Base-by-base conservation (phyloP, 2,888 invertebrate species). In the Leptopilina myrica region DNA sequence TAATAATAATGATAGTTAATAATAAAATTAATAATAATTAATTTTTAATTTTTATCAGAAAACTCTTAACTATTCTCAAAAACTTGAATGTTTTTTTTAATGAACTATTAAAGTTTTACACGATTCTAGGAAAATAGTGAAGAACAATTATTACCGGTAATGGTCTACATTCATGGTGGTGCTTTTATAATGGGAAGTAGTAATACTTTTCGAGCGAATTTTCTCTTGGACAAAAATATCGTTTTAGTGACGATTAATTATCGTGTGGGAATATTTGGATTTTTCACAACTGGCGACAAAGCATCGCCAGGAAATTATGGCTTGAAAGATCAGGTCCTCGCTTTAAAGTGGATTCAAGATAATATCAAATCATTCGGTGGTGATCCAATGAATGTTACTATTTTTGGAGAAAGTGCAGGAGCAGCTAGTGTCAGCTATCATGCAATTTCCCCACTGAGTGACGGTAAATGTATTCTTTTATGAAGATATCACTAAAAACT, bases 211-310 rank as follows among this genome's bases (percentile, higher is more conserved):
- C 20, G 69, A 0, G 53, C 26, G 3, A 49, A 26, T 11, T 69
- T 49, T 69, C 4, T 69, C 53, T 49, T 69, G 8, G 69, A 69
- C 14, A 53, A 69, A 14, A 20, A 69, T 14, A 20, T 69, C 2
- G 14, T 69, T 69, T 26, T 69, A 20, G 26, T 69, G 12, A 69
- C 49, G 5, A 14, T 69, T 2, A 69, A 69, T 14, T 69, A 69
- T 14, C 69, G 69, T 20, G 26, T 69, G 53, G 69, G 53, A 69
- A 53, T 26, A 3, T 26, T 69, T 4, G 69, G 69, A 7, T 69
- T 69, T 53, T 53, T 69, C 49, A 84, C 84, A 73, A 84, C 85
- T 2, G 84, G 84, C 8, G 84, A 86, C 73, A 66, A 69, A 40
- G 49, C 69, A 15, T 82, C 84, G 5, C 80, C 81, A 3, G 83